phyloP scores from a whole-genome alignment of 2,113 vertebrate genomes.

The Limanda limanda region DNA sequence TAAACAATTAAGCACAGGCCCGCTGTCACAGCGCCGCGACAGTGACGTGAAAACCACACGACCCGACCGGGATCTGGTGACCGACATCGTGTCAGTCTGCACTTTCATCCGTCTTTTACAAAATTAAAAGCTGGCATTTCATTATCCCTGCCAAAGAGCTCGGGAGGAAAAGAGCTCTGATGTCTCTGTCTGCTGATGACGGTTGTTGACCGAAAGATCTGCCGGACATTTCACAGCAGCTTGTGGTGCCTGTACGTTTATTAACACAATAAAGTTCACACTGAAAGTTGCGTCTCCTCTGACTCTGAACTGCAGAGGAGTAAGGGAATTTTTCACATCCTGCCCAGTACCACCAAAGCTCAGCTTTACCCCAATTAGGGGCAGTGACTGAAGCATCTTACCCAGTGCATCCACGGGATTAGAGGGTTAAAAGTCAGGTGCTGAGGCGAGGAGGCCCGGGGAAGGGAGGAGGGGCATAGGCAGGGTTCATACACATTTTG shows the following conservation, averaged over 20 bases:
- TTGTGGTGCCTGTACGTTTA: background rate
- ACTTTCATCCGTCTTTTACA: slow-evolving; percentile 22
- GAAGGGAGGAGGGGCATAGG: slow-evolving; percentile 32
- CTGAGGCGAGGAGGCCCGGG: slow-evolving; percentile 59
- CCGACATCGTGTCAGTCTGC: slow-evolving; percentile 28
- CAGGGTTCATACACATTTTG: no score
- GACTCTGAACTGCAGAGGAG: background rate
- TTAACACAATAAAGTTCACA: background rate
- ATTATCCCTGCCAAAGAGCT: slow-evolving; percentile 61
- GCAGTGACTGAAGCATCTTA: slow-evolving; percentile 32
- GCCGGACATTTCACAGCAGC: background rate
- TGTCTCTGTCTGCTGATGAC: slow-evolving; percentile 34
- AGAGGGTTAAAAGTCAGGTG: slow-evolving; percentile 81
- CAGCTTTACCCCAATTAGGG: slow-evolving; percentile 67
- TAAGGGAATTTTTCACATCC: slow-evolving; percentile 25
- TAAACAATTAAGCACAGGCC: slow-evolving; percentile 52
- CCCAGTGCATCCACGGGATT: slow-evolving; percentile 68
- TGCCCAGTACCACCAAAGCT: background rate
- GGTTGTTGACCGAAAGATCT: slow-evolving; percentile 1
- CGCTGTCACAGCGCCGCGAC: slow-evolving; percentile 34
- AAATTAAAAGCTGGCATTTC: slow-evolving; percentile 61
- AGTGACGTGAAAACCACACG: slow-evolving; percentile 35
- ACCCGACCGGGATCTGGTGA: slow-evolving; percentile 17
- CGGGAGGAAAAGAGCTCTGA: slow-evolving; percentile 34
- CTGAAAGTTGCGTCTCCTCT: background rate